Base-by-base conservation (phyloP, 2,797 vertebrate genomes). In the Crocodylus rhombifer region DNA sequence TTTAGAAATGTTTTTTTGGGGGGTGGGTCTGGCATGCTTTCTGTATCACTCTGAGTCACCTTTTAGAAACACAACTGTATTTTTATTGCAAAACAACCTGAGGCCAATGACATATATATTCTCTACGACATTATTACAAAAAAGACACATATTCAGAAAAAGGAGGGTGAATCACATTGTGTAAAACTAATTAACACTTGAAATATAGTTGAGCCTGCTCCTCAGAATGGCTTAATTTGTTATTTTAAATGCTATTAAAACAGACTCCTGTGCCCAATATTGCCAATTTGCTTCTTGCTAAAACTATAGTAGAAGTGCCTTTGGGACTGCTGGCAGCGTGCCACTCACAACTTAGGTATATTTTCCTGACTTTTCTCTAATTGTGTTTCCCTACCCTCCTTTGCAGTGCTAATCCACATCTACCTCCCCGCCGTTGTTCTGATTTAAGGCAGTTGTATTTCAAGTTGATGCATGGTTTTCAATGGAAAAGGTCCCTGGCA, bases 1-100 rank as follows among this genome's bases (percentile, higher is more conserved):
- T 17, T 16, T 9, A 7, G 9, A 78, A 80, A 61, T 93, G 77
- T n/a, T 92, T 90, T 95, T 94, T 82, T 33, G 82, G 20, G 67
- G 84, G 33, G 33, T 36, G 33, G 33, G 33, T 67, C 61, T 42
- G 69, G 82, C 61, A 56, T 18, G 76, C 89, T 92, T 90, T 25
- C 58, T 83, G 89, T 79, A 26, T 83, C 64, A 11, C 18, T 80
- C 77, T 89, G 63, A 30, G 15, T 20, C 86, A 93, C 89, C 69
- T 92, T 51, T 36, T 42, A 73, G 13, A 42, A 14, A 14, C 20
- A 12, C 42, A 20, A 42, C 15, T 51, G 36, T 73, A 26, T 73
- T 25, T 51, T 42, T 73, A 26, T 26, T 42, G 36, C 69, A 73
- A 73, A 73, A 21, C 95, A 95, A 92, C 94, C 82, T 79, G 30